phyloP scores from a whole-genome alignment of 2,797 vertebrate genomes.

The Prunella strophiata region DNA sequence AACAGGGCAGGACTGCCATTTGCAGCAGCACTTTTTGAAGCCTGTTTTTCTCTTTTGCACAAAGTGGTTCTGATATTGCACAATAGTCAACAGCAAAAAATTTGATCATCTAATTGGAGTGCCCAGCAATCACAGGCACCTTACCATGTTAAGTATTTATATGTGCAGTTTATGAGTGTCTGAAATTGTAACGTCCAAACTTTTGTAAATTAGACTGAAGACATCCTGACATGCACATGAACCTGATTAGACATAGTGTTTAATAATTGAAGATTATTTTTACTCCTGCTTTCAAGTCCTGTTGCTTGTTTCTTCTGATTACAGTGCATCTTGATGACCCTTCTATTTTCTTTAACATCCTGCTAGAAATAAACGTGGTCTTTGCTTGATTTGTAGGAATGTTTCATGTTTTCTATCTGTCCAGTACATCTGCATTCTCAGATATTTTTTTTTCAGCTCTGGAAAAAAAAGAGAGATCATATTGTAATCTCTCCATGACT shows the following conservation, averaged over 20 bases:
- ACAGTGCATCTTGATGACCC: not conserved
- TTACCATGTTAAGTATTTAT: not conserved
- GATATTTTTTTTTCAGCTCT: not conserved
- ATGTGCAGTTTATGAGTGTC: not conserved
- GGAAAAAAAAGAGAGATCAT: not conserved
- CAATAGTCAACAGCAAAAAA: not conserved
- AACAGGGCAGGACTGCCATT: not conserved
- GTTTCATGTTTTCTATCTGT: not conserved
- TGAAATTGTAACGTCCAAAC: not conserved
- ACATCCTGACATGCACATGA: not conserved
- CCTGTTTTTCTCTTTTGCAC: not conserved
- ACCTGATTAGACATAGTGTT: not conserved
- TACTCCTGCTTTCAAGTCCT: not conserved
- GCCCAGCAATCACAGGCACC: not conserved
- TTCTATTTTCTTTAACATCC: constrained; percentile 4
- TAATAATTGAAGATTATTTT: not conserved
- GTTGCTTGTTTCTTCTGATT: not conserved
- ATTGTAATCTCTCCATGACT: not conserved
- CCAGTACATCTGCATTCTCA: not conserved
- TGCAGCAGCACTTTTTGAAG: not conserved
- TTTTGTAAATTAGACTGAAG: not conserved
- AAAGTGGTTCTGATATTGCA: not conserved
- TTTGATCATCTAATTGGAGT: not conserved
- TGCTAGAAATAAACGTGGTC: not conserved
- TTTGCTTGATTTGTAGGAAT: not conserved